Base-by-base conservation (phyloP, 2,888 invertebrate genomes). In the Euplagia quadripunctaria region DNA sequence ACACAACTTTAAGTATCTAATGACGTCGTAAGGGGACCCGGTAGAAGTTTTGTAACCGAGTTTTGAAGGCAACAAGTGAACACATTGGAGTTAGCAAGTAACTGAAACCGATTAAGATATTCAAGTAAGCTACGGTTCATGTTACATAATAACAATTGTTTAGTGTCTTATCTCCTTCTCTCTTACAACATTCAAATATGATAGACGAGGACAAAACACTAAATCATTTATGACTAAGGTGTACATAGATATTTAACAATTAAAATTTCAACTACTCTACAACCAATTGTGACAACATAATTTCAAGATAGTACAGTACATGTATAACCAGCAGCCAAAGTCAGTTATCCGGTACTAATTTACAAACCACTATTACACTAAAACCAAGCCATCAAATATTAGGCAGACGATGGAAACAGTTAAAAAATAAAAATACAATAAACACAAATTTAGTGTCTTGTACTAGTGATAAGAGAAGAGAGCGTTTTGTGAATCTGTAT, bases 261-360 rank as follows among this genome's bases (percentile, higher is more conserved):
- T 46, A 46, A 9, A 46, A 46, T 9, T 20, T 11, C 46, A n/a
- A 68, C n/a, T 20, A 64, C 51, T 64, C 55, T 65, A 64, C 16
- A 55, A 64, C 42, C 52, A 64, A 70, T 64, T 64, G 55, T 46
- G 46, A 72, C 72, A 63, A 72, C 20, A 49, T 63, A 51, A 64
- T 63, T 64, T 51, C 55, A 49, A 63, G 42, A 67, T 16, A 17
- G 49, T 67, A 51, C 20, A 71, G 8, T 42, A 68, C 51, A 14
- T n/a, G 41, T n/a, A 64, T 11, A 17, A 42, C 42, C 64, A 64
- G 43, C 42, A n/a, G n/a, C 64, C 16, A 42, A 42, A 64, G 64
- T n/a, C 42, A 7, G 16, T 17, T 16, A 64, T 42, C n/a, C 12
- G 8, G 9, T 31, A 11, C 2, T n/a, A 42, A 61, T 61, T 61